Evolutionary conservation across 2,888 invertebrate species (phyloP), one percentile per base, ranked within the genome.

Genomic region (Gastrophysa polygoni): DNA sequence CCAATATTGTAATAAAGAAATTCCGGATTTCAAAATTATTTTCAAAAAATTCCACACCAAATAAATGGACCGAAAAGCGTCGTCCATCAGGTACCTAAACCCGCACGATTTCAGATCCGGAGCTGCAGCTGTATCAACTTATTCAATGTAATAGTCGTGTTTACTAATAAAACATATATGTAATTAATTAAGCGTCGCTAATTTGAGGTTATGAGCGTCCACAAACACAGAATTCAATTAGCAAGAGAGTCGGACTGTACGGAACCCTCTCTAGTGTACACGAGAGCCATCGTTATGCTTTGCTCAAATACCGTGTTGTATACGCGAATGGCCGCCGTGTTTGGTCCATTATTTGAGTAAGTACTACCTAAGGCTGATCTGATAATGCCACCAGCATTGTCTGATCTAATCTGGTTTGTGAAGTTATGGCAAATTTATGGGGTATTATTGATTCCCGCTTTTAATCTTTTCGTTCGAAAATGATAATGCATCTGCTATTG

Each of bases 171-270:
- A 81, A 81, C 80, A 81, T 80, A 79, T 80, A 75, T 80, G 81
- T 81, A 81, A 81, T 81, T 81, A 80, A 81, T 81, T 81, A 81
- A 81, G 80, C 80, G 81, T 79, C 78, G 80, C 81, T 81, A 81
- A 81, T 81, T 81, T 79, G 80, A 14, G 38, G 78, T 81, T 81
- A 81, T 81, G 81, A 81, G 81, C 80, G 80, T 80, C 79, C 80
- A 78, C 81, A 81, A 80, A 81, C 80, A 80, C 78, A 78, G 80
- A 79, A 81, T 81, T 81, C 80, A 81, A 81, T 81, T 81, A 79
- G 75, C 76, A 57, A 52, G 38, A 54, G 54, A 44, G 46, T 46
- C 62, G 57, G 58, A 57, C 57, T 58, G 44, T 50, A 29, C 24
- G 29, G 59, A 10, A 24, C 44, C 50, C n/a, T 24, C 51, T 38